Evolutionary conservation across 2,113 vertebrate species (phyloP).

Genomic region (Trichomycterus rosablanca): DNA sequence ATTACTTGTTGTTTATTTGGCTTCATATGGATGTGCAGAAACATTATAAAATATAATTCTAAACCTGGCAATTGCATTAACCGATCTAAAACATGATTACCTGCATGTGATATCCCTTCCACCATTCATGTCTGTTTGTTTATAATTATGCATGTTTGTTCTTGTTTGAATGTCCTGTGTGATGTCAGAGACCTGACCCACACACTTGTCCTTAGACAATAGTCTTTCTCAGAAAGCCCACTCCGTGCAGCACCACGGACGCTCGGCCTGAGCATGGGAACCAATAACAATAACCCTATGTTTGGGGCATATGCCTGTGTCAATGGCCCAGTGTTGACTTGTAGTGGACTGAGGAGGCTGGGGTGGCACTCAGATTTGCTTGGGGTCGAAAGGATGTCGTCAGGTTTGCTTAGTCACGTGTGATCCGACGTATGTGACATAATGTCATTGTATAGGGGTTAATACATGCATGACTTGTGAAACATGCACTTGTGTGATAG

Average conservation of each 20-base stretch:
- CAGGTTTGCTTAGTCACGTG: slow-evolving; percentile 13
- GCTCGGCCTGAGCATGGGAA: slow-evolving; percentile 39
- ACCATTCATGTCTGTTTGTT: background rate
- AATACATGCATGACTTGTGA: too few species aligned
- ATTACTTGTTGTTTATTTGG: too few species aligned
- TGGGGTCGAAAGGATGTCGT: background rate
- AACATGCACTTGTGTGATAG: too few species aligned
- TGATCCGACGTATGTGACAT: background rate
- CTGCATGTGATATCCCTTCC: background rate
- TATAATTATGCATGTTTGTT: slow-evolving; percentile 14
- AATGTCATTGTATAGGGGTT: background rate
- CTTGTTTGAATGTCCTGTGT: slow-evolving; percentile 38
- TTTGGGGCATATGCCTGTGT: slow-evolving; percentile 17
- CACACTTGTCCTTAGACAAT: slow-evolving; percentile 43
- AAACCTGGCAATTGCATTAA: too few species aligned
- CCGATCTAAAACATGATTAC: too few species aligned
- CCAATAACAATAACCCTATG: slow-evolving; percentile 44
- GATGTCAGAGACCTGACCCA: slow-evolving; percentile 51
- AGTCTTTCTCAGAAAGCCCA: slow-evolving; percentile 38
- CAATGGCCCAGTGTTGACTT: slow-evolving; percentile 35
- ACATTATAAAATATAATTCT: too few species aligned
- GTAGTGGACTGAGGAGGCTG: slow-evolving; percentile 19
- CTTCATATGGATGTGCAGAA: too few species aligned
- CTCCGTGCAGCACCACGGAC: slow-evolving; percentile 22
- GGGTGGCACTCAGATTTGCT: slow-evolving; percentile 17